These are phyloP conservation scores for Globodera rostochiensis DNA, from an alignment of 1,140 invertebrate species.

Conservation along the genomic window DNA sequence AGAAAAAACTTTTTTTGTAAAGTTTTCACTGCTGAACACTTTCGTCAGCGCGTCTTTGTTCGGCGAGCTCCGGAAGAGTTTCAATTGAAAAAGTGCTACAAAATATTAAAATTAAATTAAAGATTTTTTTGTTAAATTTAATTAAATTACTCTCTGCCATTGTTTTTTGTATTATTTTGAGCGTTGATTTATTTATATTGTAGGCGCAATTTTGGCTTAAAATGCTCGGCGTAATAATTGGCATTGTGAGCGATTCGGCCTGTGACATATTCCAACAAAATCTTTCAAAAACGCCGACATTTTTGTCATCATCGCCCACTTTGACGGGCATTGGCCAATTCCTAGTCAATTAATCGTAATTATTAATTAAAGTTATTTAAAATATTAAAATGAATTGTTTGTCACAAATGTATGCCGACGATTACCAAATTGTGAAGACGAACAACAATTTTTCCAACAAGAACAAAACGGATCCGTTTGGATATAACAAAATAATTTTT, in stretches of 20 bases:
- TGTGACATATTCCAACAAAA: not conserved
- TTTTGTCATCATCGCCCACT: not conserved
- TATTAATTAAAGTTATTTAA: too few species aligned
- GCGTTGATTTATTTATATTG: not conserved
- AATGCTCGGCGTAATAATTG: not conserved
- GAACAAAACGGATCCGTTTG: constrained; percentile 5
- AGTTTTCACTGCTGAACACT: too few species aligned
- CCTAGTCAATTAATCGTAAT: not conserved
- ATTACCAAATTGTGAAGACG: constrained; percentile 3
- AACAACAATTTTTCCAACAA: constrained; percentile 12
- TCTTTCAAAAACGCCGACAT: not conserved
- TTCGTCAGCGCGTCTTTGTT: too few species aligned
- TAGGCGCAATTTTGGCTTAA: not conserved
- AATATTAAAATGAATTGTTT: not conserved
- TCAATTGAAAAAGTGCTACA: too few species aligned
- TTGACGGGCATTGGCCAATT: not conserved
- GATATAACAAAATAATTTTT: constrained; percentile 16
- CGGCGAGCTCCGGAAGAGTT: too few species aligned
- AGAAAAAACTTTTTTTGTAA: too few species aligned
- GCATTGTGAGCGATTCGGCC: not conserved
- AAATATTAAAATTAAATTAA: not conserved
- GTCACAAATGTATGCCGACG: not conserved
- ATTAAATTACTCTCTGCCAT: not conserved
- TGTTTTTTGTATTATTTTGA: not conserved
- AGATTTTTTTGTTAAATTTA: not conserved